These are phyloP conservation scores for Enteromius unitaeniatus DNA, from an alignment of 2,797 vertebrate genomes.

Conservation along the genomic window DNA sequence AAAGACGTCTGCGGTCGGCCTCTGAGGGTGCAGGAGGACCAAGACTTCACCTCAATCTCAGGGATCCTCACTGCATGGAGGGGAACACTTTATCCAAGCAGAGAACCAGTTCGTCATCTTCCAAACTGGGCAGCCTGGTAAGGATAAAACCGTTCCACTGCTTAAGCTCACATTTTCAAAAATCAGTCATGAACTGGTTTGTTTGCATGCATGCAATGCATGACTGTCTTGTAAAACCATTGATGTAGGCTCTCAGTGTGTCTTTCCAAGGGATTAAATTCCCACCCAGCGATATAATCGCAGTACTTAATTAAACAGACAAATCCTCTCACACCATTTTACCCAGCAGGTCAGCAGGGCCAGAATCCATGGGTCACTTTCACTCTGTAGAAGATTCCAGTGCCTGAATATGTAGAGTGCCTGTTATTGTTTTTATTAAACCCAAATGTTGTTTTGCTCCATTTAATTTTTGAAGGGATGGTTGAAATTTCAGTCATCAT, in stretches of 20 bases:
- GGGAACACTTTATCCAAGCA: constrained; percentile 84
- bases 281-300: constrained; percentile 47
- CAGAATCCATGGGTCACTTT: constrained; percentile 1
- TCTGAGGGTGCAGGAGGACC: constrained; percentile 95
- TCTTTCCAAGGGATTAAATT: constrained; percentile 49
- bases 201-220: not conserved
- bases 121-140: constrained; percentile 98
- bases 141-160: constrained; percentile 55
- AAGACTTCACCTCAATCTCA: constrained; percentile 87
- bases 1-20: constrained; percentile 90
- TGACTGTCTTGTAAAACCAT: constrained; percentile 12
- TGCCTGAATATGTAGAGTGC: not conserved
- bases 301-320: constrained; percentile 54
- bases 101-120: constrained; percentile 91
- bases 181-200: not conserved
- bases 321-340: constrained; percentile 47
- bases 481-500: not conserved
- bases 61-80: constrained; percentile 84
- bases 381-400: not conserved
- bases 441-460: not conserved
- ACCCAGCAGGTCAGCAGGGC: constrained; percentile 26
- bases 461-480: not conserved
- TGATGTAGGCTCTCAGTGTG: constrained; percentile 27
- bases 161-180: not conserved
- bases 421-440: not conserved